Base-by-base conservation (phyloP, 2,797 vertebrate genomes). In the Crocodylus rhombifer region DNA sequence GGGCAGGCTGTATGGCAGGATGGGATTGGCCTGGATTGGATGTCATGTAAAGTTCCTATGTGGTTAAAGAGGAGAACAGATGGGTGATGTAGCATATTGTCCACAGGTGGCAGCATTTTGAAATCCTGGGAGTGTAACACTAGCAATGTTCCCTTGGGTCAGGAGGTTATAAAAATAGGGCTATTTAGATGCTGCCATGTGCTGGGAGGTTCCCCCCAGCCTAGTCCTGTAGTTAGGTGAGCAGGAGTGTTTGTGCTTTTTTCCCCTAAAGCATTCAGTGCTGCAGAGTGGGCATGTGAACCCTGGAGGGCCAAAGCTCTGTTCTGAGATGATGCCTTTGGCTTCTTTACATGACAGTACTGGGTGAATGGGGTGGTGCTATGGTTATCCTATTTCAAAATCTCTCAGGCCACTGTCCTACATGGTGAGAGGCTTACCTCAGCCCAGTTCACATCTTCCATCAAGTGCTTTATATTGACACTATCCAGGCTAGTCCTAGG, bases 1-100 rank as follows among this genome's bases (percentile, higher is more conserved):
- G 16, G 69, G 5, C 0, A 0, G 28, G 5, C 42, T 36, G 28
- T 12, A 63, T 12, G 16, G 61, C 15, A 18, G 16, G 14, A 21
- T 62, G 14, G 67, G 13, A 23, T 42, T 33, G 23, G 33, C 67
- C 67, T 21, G 36, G 67, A 14, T 23, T 71, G 67, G 67, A 21
- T 15, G 36, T 6, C 8, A 23, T 8, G 23, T 11, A 25, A 36
- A 14, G 23, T 73, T 73, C 23, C 6, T 25, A 14, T 51, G 36
- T 14, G 4, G 36, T 51, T 71, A 25, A 23, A 71, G 13, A 69
- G 69, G 67, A 71, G 69, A 25, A 21, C 69, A 42, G 67, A 14
- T 42, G 33, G 21, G 69, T 42, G 69, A 73, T 73, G 15, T 4
- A 36, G 21, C 13, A 25, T 36, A 23, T 20, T 20, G 9, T 6